Conservation (phyloP, 2,888 invertebrate species). For the Calephelis perditalis region DNA sequence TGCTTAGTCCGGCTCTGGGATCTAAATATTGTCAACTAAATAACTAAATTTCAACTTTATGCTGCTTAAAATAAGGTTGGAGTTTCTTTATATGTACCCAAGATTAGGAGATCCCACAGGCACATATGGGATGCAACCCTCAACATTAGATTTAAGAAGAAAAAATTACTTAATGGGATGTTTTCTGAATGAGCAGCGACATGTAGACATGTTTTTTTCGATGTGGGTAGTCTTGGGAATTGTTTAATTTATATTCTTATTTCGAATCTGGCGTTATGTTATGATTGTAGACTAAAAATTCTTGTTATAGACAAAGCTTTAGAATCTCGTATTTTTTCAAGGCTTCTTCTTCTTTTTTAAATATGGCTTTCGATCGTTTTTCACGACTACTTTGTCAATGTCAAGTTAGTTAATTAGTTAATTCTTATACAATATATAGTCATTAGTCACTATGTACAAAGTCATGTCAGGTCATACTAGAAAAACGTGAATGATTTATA, state of each 20-base stretch:
- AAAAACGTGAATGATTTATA: no score
- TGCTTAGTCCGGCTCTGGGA: constrained; percentile 41
- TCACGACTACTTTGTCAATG: no score
- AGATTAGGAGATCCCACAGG: constrained; percentile 51
- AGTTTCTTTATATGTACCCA: constrained; percentile 29
- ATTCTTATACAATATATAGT: no score
- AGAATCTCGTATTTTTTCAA: no score
- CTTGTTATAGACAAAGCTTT: no score
- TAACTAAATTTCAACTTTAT: constrained; percentile 33
- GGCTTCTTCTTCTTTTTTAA: no score
- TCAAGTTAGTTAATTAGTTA: no score
- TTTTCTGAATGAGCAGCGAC: constrained; percentile 64
- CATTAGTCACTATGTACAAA: no score
- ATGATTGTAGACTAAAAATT: no score
- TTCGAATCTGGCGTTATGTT: neutral
- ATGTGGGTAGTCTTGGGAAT: constrained; percentile 35
- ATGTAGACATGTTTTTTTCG: constrained; percentile 39
- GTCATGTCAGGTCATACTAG: no score
- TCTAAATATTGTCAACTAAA: neutral
- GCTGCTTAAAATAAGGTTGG: constrained; percentile 27
- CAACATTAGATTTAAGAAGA: constrained; percentile 64
- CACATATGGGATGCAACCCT: constrained; percentile 70
- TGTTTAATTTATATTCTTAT: constrained; percentile 30
- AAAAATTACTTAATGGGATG: constrained; percentile 75
- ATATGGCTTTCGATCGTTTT: no score